Conservation (phyloP, 2,888 invertebrate genomes). For the Gisinianus flammeolus region DNA sequence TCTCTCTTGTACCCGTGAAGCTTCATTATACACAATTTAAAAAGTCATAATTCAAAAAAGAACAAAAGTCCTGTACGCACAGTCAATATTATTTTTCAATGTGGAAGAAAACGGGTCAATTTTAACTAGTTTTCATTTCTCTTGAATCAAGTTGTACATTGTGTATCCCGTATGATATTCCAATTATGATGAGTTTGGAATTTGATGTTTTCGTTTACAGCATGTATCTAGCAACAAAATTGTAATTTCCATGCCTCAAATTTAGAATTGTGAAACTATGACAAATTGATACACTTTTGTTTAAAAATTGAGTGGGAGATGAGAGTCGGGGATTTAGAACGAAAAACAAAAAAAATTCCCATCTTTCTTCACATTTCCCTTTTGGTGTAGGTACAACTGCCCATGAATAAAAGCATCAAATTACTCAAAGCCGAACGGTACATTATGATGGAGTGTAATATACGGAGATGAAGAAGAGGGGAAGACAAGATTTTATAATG, state of each 20-base stretch:
- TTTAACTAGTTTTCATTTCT: not conserved
- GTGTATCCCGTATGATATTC: not conserved
- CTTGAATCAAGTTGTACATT: not conserved
- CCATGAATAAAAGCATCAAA: not conserved
- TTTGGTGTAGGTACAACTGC: not conserved
- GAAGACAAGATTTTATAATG: constrained; percentile 6
- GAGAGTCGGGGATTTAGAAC: no score
- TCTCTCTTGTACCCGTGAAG: not conserved
- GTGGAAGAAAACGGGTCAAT: not conserved
- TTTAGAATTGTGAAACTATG: no score
- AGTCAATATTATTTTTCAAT: not conserved
- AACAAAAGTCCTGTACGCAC: not conserved
- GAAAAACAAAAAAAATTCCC: no score
- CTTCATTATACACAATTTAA: not conserved
- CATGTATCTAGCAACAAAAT: no score
- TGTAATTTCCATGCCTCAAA: no score
- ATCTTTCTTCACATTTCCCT: not conserved
- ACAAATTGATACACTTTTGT: no score
- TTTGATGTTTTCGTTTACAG: no score
- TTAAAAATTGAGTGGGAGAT: no score
- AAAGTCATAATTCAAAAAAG: not conserved
- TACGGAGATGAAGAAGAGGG: not conserved
- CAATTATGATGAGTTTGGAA: no score
- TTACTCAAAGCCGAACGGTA: not conserved
- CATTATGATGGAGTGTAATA: not conserved